Percentiles rank a stretch among this genome's conserved stretches.
Evolutionary conservation across 2,888 invertebrate genomes (phyloP).

Genomic region (Nemurella pictetii): DNA sequence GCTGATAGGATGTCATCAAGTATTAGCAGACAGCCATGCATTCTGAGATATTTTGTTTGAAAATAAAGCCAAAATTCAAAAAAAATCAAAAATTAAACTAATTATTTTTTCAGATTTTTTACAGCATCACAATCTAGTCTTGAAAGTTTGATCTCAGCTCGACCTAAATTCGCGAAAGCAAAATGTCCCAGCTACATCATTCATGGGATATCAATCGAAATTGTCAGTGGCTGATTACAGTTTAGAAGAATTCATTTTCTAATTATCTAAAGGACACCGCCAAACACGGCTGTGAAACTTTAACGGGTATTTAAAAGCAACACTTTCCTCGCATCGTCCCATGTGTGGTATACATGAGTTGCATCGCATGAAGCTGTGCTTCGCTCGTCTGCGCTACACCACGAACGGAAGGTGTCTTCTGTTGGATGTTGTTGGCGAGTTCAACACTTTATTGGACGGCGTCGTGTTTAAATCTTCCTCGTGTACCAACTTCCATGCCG

Average conservation of each 20-base stretch:
- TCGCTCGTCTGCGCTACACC: no score
- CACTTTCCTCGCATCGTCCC: background rate
- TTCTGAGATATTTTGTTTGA: background rate
- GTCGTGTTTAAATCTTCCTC: conserved; percentile 5
- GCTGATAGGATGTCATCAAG: background rate
- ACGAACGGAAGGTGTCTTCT: background rate
- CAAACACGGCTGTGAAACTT: background rate
- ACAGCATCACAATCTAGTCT: no score
- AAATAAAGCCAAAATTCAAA: background rate
- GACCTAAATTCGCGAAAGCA: no score
- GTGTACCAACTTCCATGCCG: background rate
- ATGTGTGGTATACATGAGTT: background rate
- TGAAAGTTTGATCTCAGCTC: no score
- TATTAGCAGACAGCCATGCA: background rate
- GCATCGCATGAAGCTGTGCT: no score
- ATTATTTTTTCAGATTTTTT: no score
- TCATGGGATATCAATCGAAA: no score
- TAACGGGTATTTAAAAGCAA: background rate
- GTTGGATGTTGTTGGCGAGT: background rate
- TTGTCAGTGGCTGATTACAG: no score
- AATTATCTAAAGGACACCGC: no score
- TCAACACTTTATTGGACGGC: conserved; percentile 2
- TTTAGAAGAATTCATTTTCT: background rate
- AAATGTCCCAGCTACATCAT: no score
- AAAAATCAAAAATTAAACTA: no score